Conservation (phyloP, 2,797 vertebrate genomes). For the Pipistrellus pipistrellus region DNA sequence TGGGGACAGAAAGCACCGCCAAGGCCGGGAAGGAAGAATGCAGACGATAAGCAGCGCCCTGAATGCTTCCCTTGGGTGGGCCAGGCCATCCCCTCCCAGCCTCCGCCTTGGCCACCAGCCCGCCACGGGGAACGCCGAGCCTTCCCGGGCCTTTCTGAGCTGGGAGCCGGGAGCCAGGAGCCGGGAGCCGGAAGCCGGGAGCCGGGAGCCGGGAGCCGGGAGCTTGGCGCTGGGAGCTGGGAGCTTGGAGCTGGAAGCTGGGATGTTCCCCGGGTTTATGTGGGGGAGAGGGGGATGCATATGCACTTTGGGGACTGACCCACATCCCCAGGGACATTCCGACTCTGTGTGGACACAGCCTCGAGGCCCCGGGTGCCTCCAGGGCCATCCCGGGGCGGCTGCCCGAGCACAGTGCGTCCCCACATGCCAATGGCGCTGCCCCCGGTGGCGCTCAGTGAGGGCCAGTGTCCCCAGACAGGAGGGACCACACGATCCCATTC, state of each 20-base stretch:
- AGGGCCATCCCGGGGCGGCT: neutral
- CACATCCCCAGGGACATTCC: neutral
- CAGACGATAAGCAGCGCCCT: neutral
- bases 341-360: fast-evolving
- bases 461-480: neutral
- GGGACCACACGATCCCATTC: neutral
- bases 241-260: too few relatives aligned
- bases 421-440: fast-evolving
- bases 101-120: neutral
- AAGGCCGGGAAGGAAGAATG: neutral
- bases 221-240: too few relatives aligned
- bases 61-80: neutral
- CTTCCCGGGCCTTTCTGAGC: too few relatives aligned
- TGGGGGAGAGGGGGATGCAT: neutral
- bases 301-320: fast-evolving
- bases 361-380: neutral
- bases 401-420: fast-evolving
- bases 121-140: fast-evolving
- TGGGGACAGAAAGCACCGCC: neutral
- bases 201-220: too few relatives aligned
- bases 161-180: too few relatives aligned
- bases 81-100: neutral
- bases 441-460: neutral
- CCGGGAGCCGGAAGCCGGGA: too few relatives aligned
- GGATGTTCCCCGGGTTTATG: neutral